Evolutionary conservation across 2,888 invertebrate genomes (phyloP), one percentile per base, ranked within the genome.

Genomic region (Tolmerus cingulatus): DNA sequence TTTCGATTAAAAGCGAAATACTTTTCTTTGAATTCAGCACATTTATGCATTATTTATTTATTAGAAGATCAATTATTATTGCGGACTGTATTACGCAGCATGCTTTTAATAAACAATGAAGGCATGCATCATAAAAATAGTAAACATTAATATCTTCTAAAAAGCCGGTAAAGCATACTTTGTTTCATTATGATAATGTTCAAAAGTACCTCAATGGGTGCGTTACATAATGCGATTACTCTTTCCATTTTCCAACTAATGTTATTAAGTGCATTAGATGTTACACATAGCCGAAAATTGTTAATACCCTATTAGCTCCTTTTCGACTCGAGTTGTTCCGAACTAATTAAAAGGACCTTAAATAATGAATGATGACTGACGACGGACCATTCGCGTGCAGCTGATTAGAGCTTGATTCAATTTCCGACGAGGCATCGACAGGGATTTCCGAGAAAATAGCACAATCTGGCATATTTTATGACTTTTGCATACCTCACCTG

Each of bases 391-490:
- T 5, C 5, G n/a, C 27, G 66, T 12, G 12, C 23, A 51, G 51
- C 79, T 55, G 30, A 51, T 30, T 55, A 30, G n/a, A 81, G 51
- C 55, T 51, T 34, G 55, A 55, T 81, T 81, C 55, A 81, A 81
- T 55, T 81, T 81, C 81, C 27, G 81, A 51, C 30, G 51, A 81
- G 55, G 81, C 16, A 55, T 81, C 55, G 14, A 51, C 55, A 19
- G 14, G 55, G 51, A 81, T 81, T 81, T 30, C 55, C 27, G n/a
- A 5, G 55, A 81, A 81, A 55, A 55, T 55, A 81, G 27, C 81
- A 81, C 81, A 81, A 81, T 55, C 81, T 81, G 81, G 81, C 30
- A n/a, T 46, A 81, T 30, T 81, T 81, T 81, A 81, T 81, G 81
- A 81, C 81, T 51, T 81, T 81, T 81, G 81, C 81, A 81, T 81